phyloP scores from a whole-genome alignment of 2,797 vertebrate genomes.

The Merluccius polli region DNA sequence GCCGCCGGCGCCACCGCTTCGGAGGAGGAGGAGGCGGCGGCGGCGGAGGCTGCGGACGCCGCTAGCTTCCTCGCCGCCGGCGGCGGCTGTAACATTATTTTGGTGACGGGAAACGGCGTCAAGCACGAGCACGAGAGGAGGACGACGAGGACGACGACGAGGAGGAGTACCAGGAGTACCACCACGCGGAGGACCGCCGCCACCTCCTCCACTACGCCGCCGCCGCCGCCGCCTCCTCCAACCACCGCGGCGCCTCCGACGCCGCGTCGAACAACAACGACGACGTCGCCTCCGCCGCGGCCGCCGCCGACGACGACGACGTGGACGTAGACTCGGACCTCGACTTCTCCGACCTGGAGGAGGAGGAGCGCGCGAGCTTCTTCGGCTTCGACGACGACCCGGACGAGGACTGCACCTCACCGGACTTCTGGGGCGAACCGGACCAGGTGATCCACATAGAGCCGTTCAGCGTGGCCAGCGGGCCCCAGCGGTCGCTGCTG shows the following conservation, averaged over 20 bases:
- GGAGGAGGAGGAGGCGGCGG: constrained; percentile 28
- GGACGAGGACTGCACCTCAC: constrained; percentile 73
- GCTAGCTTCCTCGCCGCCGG: constrained; percentile 66
- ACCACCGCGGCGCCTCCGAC: too few relatives aligned
- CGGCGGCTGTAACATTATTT: constrained; percentile 80
- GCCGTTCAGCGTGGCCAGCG: constrained; percentile 72
- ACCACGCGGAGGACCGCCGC: too few relatives aligned
- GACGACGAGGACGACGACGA: constrained; percentile 71
- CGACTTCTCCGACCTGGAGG: constrained; percentile 82
- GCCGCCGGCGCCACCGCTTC: constrained; percentile 40
- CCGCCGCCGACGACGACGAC: too few relatives aligned
- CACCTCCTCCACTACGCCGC: too few relatives aligned
- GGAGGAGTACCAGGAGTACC: constrained; percentile 72
- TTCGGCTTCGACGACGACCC: constrained; percentile 71
- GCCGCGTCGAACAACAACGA: too few relatives aligned
- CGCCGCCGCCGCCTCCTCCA: too few relatives aligned
- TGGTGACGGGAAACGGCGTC: constrained; percentile 77
- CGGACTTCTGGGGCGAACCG: constrained; percentile 81
- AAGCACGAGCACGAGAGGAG: constrained; percentile 78
- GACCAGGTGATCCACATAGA: constrained; percentile 79
- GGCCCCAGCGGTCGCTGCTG: constrained; percentile 82
- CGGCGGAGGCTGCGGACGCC: constrained; percentile 70
- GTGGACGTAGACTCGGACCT: constrained; percentile 83
- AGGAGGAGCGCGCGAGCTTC: constrained; percentile 77
- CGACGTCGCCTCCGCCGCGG: too few relatives aligned